phyloP scores from a whole-genome alignment of 2,888 invertebrate species.

The Scaptomyza flava region DNA sequence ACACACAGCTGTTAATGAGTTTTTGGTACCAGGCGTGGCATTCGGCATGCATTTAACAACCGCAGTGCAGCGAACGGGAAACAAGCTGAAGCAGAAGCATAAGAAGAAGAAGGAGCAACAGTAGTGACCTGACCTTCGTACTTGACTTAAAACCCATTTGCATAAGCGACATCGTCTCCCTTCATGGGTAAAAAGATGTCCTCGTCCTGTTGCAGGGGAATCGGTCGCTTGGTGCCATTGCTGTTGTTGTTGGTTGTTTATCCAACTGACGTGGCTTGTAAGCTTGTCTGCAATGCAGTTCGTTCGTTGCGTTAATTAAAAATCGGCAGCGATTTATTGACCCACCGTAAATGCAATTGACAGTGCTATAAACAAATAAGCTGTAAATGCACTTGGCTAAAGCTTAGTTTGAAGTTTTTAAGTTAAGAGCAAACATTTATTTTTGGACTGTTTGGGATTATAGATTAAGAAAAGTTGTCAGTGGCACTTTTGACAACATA shows the following conservation, averaged over 20 bases:
- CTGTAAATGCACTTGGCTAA: background rate
- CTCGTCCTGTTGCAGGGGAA: slow-evolving; percentile 11
- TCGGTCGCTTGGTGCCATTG: background rate
- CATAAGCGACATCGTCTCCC: slow-evolving; percentile 55
- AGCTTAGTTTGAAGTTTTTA: slow-evolving; percentile 8
- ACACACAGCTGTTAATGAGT: slow-evolving; percentile 61
- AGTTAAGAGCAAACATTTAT: no score
- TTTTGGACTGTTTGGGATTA: no score
- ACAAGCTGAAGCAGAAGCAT: background rate
- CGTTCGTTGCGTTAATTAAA: slow-evolving; percentile 71
- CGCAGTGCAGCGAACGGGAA: slow-evolving; percentile 32
- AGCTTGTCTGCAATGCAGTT: slow-evolving; percentile 47
- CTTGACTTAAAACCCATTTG: slow-evolving; percentile 73
- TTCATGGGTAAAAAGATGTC: slow-evolving; percentile 23
- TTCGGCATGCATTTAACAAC: slow-evolving; percentile 61
- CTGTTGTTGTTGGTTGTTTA: slow-evolving; percentile 36
- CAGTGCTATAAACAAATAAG: slow-evolving; percentile 54
- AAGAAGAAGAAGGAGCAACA: slow-evolving; percentile 2
- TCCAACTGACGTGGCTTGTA: slow-evolving; percentile 50
- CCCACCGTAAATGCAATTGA: slow-evolving; percentile 59
- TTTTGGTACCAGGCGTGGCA: slow-evolving; percentile 41
- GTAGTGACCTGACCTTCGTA: slow-evolving; percentile 64
- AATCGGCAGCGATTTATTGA: slow-evolving; percentile 62
- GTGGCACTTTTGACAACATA: background rate
- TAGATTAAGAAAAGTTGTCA: slow-evolving; percentile 17